Evolutionary conservation across 2,113 vertebrate genomes (phyloP).

Genomic region (Chauna torquata): DNA sequence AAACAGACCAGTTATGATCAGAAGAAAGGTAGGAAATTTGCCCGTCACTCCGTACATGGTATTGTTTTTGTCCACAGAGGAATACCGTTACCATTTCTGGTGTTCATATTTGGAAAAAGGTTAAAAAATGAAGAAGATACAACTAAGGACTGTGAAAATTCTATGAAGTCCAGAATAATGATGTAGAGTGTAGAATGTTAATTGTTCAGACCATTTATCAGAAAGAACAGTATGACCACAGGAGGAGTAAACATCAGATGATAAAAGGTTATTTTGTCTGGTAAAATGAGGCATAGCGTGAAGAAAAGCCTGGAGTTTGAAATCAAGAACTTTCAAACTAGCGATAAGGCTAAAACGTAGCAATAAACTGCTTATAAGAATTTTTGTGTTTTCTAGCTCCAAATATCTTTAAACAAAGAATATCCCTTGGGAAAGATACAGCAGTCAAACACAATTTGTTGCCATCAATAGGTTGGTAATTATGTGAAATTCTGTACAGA

Average conservation of each 20-base stretch:
- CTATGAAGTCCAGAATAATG: background rate
- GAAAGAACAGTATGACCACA: background rate
- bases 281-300: background rate
- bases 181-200: background rate
- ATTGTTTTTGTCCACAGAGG: too few species aligned
- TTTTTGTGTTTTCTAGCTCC: background rate
- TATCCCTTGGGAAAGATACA: background rate
- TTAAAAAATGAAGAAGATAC: background rate
- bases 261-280: background rate
- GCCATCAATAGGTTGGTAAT: background rate
- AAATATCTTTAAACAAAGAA: background rate
- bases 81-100: background rate
- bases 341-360: background rate
- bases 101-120: background rate
- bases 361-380: background rate
- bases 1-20: background rate
- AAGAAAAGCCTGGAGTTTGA: background rate
- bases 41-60: too few species aligned
- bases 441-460: background rate
- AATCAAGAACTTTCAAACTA: background rate
- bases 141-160: background rate
- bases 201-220: background rate
- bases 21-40: background rate
- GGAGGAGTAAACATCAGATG: background rate
- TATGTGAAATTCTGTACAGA: background rate